A percentile compares a stretch with the other conserved stretches of the same genome.
These are phyloP conservation scores for Balaeniceps rex DNA, from an alignment of 2,113 vertebrate genomes.

Conservation along the genomic window DNA sequence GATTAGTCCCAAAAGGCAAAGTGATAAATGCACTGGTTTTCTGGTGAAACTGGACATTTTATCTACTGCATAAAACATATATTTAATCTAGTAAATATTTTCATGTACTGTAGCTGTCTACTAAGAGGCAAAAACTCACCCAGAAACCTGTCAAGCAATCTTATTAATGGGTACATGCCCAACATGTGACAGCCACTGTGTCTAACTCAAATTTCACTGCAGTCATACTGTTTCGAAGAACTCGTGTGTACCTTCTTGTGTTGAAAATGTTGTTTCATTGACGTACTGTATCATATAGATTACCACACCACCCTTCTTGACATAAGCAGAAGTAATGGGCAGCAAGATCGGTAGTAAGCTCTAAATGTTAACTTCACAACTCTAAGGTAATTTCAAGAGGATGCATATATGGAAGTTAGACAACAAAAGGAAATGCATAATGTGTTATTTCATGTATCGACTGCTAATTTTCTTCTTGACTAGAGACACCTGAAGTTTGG, in stretches of 20 bases:
- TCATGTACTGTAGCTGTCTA: neutral
- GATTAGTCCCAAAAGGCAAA: neutral
- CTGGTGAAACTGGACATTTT: neutral
- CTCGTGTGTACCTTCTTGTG: rapidly evolving
- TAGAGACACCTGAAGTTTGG: neutral
- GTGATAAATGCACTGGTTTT: neutral
- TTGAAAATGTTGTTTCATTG: neutral
- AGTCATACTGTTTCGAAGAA: neutral
- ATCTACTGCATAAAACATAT: neutral
- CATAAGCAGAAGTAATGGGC: neutral
- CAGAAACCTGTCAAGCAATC: neutral
- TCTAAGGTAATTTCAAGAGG: neutral
- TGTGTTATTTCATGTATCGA: neutral
- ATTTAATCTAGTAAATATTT: neutral
- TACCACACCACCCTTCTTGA: neutral
- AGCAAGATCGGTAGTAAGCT: neutral
- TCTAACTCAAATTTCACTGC: neutral
- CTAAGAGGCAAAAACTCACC: neutral
- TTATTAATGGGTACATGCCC: neutral
- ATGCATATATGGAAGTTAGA: neutral
- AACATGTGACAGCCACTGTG: neutral
- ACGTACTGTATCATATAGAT: rapidly evolving
- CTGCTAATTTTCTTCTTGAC: neutral
- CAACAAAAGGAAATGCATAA: neutral
- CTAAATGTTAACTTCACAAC: neutral